A percentile compares a stretch with the other conserved stretches of the same genome.
Evolutionary conservation across 1,140 invertebrate species (phyloP).

Genomic region (Himalopsyche phryganea): DNA sequence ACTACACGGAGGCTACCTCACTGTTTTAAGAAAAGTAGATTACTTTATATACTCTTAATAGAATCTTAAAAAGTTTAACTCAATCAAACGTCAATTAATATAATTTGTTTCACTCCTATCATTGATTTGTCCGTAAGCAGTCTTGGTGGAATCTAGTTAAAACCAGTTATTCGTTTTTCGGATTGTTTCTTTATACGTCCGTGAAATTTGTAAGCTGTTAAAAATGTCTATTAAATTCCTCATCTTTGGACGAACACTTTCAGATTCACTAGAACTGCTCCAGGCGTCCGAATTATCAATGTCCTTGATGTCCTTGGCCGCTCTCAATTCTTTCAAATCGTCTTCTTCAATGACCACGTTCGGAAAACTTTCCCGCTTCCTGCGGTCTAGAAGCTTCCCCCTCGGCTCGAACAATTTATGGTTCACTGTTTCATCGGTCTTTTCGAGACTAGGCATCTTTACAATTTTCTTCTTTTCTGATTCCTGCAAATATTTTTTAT

Average conservation of each 20-base stretch:
- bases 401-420: constrained; percentile 19
- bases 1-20: no score
- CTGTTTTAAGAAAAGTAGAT: no score
- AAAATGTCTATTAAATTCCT: constrained; percentile 26
- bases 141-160: no score
- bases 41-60: no score
- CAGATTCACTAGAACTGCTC: constrained; percentile 10
- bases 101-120: no score
- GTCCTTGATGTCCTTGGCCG: constrained; percentile 13
- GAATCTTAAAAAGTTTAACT: no score
- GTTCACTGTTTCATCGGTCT: no score
- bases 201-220: constrained; percentile 20
- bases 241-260: constrained; percentile 14
- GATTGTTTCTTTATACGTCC: constrained; percentile 22
- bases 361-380: constrained; percentile 24
- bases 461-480: no score
- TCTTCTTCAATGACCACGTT: constrained; percentile 3
- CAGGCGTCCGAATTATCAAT: not conserved
- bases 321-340: constrained; percentile 2
- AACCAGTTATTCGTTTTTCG: constrained; percentile 31
- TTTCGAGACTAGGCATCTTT: no score
- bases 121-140: no score
- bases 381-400: constrained; percentile 23
- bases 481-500: no score
- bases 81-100: no score